Evolutionary conservation across 2,113 vertebrate species (phyloP).

Genomic region (Megaceryle torquata): DNA sequence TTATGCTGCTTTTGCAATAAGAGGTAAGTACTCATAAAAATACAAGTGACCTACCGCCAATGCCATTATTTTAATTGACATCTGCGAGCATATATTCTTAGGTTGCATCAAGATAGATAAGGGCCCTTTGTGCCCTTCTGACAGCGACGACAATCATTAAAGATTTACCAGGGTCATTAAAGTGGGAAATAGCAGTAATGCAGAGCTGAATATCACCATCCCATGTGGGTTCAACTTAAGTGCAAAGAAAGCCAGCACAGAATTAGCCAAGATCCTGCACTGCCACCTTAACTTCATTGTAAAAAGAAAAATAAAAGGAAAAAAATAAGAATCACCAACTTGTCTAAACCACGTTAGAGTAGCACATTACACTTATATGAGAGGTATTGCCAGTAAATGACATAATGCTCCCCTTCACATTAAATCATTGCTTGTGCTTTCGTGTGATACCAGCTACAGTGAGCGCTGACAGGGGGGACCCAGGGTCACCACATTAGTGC

Average conservation of each 20-base stretch:
- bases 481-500: neutral
- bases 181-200: slow-evolving; percentile 61
- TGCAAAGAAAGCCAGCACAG: neutral
- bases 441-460: accelerated
- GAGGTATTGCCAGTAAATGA: neutral
- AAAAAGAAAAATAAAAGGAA: neutral
- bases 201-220: slow-evolving; percentile 20
- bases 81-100: slow-evolving; percentile 9
- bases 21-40: slow-evolving; percentile 1
- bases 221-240: slow-evolving; percentile 8
- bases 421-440: neutral
- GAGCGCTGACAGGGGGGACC: too few species aligned
- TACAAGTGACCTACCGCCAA: slow-evolving; percentile 6
- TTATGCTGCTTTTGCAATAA: neutral
- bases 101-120: slow-evolving; percentile 21
- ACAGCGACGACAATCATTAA: slow-evolving; percentile 55
- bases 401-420: neutral
- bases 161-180: slow-evolving; percentile 60
- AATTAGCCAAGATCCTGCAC: neutral
- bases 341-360: neutral
- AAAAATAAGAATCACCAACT: neutral
- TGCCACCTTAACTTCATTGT: neutral
- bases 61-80: slow-evolving; percentile 60
- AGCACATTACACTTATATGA: neutral
- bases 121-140: slow-evolving; percentile 44